Conservation (phyloP, 2,113 vertebrate species). For the Cephalopholis sonnerati region DNA sequence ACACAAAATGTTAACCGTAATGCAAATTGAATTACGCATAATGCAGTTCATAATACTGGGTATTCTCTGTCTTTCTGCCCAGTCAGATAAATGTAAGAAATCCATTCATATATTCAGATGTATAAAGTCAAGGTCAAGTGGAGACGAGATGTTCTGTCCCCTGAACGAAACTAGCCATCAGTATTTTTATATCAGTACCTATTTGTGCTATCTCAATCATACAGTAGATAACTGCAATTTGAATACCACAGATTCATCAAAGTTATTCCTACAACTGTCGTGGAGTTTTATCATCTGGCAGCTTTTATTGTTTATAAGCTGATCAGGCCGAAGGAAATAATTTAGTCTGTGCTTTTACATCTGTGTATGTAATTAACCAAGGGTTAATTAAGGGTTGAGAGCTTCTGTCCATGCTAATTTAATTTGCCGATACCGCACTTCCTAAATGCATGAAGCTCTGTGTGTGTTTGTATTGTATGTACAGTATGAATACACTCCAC, state of each 20-base stretch:
- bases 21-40: constrained; percentile 19
- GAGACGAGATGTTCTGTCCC: constrained; percentile 12
- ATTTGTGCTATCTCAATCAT: not conserved
- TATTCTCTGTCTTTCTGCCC: constrained; percentile 9
- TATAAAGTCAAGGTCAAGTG: not conserved
- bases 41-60: constrained; percentile 1
- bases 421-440: constrained; percentile 18
- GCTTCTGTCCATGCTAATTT: constrained; percentile 10
- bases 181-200: no score
- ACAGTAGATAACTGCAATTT: not conserved
- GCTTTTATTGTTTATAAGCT: constrained; percentile 9
- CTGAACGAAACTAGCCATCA: not conserved
- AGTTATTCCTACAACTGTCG: not conserved
- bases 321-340: constrained; percentile 9
- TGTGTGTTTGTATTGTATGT: not conserved
- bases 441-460: not conserved
- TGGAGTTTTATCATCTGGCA: not conserved
- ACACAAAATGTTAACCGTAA: constrained; percentile 14
- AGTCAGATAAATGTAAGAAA: constrained; percentile 13
- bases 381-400: constrained; percentile 22
- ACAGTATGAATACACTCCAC: not conserved
- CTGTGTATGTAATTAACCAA: constrained; percentile 32
- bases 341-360: constrained; percentile 23
- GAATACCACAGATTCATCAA: not conserved
- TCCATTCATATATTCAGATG: not conserved